Percentiles rank a stretch among this genome's conserved stretches.
Conservation (phyloP, 2,113 vertebrate species). For the Aphyosemion australe region DNA sequence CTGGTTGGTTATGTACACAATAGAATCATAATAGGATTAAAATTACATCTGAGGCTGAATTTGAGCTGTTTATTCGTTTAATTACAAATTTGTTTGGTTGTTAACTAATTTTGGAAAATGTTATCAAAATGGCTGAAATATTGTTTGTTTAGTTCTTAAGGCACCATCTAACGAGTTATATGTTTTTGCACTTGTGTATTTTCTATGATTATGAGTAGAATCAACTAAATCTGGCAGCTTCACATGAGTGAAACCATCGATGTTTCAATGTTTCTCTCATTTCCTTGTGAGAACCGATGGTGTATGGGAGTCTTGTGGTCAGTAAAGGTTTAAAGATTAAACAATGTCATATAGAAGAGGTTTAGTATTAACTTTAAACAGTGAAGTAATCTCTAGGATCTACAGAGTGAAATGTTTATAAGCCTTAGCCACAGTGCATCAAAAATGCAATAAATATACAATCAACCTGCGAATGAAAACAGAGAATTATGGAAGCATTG, state of each 20-base stretch:
- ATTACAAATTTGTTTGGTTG: no score
- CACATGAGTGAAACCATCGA: not conserved
- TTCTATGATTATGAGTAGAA: not conserved
- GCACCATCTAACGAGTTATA: not conserved
- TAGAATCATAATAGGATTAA: not conserved
- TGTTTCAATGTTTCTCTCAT: not conserved
- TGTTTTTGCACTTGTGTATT: no score
- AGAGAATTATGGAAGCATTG: not conserved
- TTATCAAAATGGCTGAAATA: no score
- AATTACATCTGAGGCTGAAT: not conserved
- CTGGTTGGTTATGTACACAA: constrained; percentile 6
- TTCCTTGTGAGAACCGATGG: constrained; percentile 20
- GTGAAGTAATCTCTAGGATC: constrained; percentile 51
- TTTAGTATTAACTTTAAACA: constrained; percentile 66
- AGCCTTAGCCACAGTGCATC: not conserved
- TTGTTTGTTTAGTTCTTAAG: not conserved
- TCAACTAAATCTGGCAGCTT: not conserved
- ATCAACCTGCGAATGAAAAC: constrained; percentile 2
- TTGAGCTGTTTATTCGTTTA: no score
- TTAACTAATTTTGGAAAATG: no score
- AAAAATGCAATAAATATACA: constrained; percentile 1
- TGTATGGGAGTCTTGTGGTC: constrained; percentile 38
- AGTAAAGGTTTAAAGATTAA: constrained; percentile 69
- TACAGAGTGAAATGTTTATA: constrained; percentile 1
- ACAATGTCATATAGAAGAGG: constrained; percentile 50